These are phyloP conservation scores for Carcinoscorpius rotundicauda DNA, from an alignment of 1,140 invertebrate species.

Conservation along the genomic window DNA sequence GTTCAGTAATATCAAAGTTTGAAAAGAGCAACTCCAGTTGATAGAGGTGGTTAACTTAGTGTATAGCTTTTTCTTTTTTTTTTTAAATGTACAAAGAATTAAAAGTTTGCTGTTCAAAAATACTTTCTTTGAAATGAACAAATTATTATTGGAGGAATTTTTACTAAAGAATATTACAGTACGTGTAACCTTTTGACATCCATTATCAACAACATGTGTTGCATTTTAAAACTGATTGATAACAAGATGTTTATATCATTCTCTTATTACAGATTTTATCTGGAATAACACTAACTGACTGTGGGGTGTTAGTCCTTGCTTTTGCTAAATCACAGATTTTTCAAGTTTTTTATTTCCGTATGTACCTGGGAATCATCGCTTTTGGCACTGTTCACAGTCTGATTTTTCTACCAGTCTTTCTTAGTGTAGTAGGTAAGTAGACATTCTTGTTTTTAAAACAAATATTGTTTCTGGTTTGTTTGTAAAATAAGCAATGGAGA, in stretches of 20 bases:
- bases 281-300: slow-evolving; percentile 89
- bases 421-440: slow-evolving; percentile 88
- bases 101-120: background rate
- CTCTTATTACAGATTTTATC: slow-evolving; percentile 57
- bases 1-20: too few relatives aligned
- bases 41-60: too few relatives aligned
- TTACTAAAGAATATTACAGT: too few relatives aligned
- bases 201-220: too few relatives aligned
- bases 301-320: slow-evolving; percentile 74
- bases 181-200: too few relatives aligned
- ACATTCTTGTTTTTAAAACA: background rate
- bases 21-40: too few relatives aligned
- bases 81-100: background rate
- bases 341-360: slow-evolving; percentile 87
- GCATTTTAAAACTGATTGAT: too few relatives aligned
- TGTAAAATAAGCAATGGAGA: too few relatives aligned
- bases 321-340: slow-evolving; percentile 92
- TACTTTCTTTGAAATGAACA: background rate
- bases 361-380: slow-evolving; percentile 83
- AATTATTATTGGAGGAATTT: too few relatives aligned
- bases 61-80: too few relatives aligned
- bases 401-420: slow-evolving; percentile 75
- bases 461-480: too few relatives aligned
- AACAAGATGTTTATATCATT: background rate
- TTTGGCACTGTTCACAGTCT: slow-evolving; percentile 80